Evolutionary conservation across 2,113 vertebrate species (phyloP).

Genomic region (Rhineura floridana): DNA sequence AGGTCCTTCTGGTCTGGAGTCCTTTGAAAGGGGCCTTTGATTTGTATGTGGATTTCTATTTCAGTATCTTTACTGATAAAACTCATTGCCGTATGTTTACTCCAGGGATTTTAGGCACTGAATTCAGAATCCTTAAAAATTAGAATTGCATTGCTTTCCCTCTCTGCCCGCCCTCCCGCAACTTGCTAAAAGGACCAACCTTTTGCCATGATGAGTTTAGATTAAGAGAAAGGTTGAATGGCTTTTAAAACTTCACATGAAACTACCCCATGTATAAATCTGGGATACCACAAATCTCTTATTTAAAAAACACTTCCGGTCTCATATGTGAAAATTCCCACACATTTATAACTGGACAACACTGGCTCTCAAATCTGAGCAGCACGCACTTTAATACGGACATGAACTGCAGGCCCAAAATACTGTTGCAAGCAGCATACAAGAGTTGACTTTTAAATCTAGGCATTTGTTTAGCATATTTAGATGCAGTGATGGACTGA

Average conservation of each 20-base stretch:
- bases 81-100: slow-evolving; percentile 63
- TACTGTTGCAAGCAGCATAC: not conserved
- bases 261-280: slow-evolving; percentile 11
- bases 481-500: not conserved
- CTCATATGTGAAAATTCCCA: not conserved
- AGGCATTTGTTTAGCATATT: not conserved
- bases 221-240: not conserved
- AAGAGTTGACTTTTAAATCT: not conserved
- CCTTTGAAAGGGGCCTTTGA: slow-evolving; percentile 58
- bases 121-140: slow-evolving; percentile 53
- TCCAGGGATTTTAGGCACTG: slow-evolving; percentile 43
- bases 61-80: not conserved
- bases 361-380: not conserved
- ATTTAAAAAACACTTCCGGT: not conserved
- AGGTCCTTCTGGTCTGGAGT: slow-evolving; percentile 45
- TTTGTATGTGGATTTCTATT: not conserved
- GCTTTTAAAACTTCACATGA: not conserved
- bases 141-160: too few species aligned
- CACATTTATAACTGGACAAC: not conserved
- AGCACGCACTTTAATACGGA: not conserved
- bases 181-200: slow-evolving; percentile 17
- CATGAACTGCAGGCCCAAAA: not conserved
- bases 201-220: slow-evolving; percentile 41
- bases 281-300: not conserved
- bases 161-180: not conserved